These are phyloP conservation scores for Drosophila kambysellisi DNA, from an alignment of 2,888 invertebrate genomes.

Conservation along the genomic window DNA sequence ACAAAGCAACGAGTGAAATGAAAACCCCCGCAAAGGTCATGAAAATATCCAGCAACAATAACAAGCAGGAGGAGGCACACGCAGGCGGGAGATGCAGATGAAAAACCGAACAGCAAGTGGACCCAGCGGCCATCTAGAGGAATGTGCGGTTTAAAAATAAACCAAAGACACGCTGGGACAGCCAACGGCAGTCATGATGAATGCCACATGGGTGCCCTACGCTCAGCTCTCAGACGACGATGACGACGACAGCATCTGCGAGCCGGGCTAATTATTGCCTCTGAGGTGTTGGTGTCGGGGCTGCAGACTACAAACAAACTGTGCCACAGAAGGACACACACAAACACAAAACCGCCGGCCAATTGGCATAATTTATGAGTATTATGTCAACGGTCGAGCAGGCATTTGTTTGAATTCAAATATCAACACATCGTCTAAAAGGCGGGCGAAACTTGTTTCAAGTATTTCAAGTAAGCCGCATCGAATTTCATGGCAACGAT, in stretches of 20 bases:
- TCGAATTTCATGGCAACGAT: constrained; percentile 57
- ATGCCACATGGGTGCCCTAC: constrained; percentile 67
- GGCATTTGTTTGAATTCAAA: constrained; percentile 73
- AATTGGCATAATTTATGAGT: constrained; percentile 70
- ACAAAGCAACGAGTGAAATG: constrained; percentile 65
- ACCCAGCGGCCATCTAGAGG: constrained; percentile 71
- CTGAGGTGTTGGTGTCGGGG: constrained; percentile 43
- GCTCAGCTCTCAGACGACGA: constrained; percentile 23
- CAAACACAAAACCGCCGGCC: constrained; percentile 30
- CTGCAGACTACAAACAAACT: constrained; percentile 34
- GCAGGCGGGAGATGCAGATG: constrained; percentile 25
- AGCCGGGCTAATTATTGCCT: constrained; percentile 60
- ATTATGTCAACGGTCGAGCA: constrained; percentile 49
- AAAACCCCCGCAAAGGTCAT: constrained; percentile 81
- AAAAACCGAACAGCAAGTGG: constrained; percentile 31
- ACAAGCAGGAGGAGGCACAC: constrained; percentile 30
- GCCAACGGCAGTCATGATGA: constrained; percentile 38
- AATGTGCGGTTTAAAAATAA: constrained; percentile 79
- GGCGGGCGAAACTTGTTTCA: constrained; percentile 36
- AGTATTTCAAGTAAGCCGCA: constrained; percentile 64
- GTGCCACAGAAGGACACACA: constrained; percentile 28
- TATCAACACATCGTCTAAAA: constrained; percentile 72
- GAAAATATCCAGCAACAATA: constrained; percentile 58
- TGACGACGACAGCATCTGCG: constrained; percentile 10
- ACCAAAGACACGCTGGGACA: constrained; percentile 41